These are phyloP conservation scores for Rhingia campestris DNA, from an alignment of 2,888 invertebrate genomes.

Conservation along the genomic window DNA sequence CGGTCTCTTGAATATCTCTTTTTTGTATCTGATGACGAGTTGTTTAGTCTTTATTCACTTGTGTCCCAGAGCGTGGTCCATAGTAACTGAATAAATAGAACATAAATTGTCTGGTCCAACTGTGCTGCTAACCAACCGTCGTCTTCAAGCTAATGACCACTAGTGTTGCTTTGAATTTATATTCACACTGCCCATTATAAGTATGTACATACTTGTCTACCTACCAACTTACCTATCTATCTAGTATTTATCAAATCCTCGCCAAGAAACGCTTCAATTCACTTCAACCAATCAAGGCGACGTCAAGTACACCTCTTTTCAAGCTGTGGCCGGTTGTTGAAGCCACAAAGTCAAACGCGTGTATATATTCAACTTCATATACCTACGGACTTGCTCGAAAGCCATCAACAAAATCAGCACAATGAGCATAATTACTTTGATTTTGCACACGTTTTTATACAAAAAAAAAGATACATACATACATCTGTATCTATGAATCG, in stretches of 20 bases:
- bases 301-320: slow-evolving; percentile 37
- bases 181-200: background rate
- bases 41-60: no score
- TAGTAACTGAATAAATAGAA: no score
- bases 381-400: slow-evolving; percentile 18
- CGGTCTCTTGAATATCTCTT: no score
- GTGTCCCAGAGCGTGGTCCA: no score
- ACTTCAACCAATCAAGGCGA: slow-evolving; percentile 35
- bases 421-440: slow-evolving; percentile 61
- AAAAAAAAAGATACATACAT: slow-evolving; percentile 2
- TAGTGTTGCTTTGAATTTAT: slow-evolving; percentile 5
- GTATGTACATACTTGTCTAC: background rate
- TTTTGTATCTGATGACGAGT: no score
- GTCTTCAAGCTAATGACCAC: slow-evolving; percentile 4
- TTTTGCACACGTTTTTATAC: slow-evolving; percentile 55
- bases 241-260: slow-evolving; percentile 28
- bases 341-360: slow-evolving; percentile 9
- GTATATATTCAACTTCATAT: background rate
- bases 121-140: no score
- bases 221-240: slow-evolving; percentile 10
- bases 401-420: slow-evolving; percentile 55
- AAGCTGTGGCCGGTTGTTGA: slow-evolving; percentile 1
- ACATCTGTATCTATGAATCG: slow-evolving; percentile 4
- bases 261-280: slow-evolving; percentile 17
- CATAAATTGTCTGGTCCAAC: no score